Evolutionary conservation across 2,797 vertebrate species (phyloP).

Genomic region (Gymnoscopelus microlampas): DNA sequence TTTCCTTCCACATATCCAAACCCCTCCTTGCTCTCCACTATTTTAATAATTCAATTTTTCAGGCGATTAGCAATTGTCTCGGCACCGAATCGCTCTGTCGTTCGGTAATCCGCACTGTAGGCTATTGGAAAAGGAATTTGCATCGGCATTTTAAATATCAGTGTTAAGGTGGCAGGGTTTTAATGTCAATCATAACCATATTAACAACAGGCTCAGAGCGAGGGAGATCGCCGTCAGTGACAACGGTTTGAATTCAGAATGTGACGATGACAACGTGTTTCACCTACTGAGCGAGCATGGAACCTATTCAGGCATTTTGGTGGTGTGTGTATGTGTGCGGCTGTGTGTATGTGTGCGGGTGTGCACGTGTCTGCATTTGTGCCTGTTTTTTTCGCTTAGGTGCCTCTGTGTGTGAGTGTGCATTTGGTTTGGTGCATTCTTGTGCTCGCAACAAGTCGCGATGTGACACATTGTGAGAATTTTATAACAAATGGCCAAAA

Average conservation of each 20-base stretch:
- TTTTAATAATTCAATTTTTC: constrained; percentile 68
- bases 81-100: constrained; percentile 67
- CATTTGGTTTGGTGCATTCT: neutral
- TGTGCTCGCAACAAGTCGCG: too few relatives aligned
- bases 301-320: constrained; percentile 50
- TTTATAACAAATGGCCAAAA: too few relatives aligned
- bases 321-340: neutral
- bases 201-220: constrained; percentile 71
- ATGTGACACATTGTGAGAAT: too few relatives aligned
- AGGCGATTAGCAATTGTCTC: constrained; percentile 72
- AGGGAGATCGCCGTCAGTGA: constrained; percentile 64
- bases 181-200: constrained; percentile 79
- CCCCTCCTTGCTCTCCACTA: constrained; percentile 27
- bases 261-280: constrained; percentile 45
- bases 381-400: too few relatives aligned
- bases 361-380: neutral
- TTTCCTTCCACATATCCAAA: constrained; percentile 1
- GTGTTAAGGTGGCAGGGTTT: constrained; percentile 70
- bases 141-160: constrained; percentile 76
- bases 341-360: constrained; percentile 7
- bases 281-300: constrained; percentile 52
- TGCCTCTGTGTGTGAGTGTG: constrained; percentile 49
- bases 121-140: constrained; percentile 76
- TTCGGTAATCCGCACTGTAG: constrained; percentile 78
- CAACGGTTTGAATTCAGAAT: constrained; percentile 64